Evolutionary conservation across 2,113 vertebrate genomes (phyloP), one percentile per base, ranked within the genome.

Genomic region (Trochalopteron elliotii): DNA sequence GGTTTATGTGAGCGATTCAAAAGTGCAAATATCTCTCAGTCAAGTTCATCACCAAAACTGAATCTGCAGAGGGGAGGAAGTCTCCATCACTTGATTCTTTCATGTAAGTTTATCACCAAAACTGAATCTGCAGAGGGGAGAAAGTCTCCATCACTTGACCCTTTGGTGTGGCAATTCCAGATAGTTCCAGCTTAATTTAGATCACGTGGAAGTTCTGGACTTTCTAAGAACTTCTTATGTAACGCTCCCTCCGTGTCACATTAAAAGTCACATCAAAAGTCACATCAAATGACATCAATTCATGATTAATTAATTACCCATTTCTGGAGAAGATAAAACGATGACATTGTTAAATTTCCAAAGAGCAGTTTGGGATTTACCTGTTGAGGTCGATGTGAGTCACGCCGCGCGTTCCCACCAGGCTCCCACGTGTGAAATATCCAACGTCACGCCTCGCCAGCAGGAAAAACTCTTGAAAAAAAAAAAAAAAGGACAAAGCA

Each of bases 331-430:
- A 53, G 74, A 83, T 1, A 42, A 70, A 76, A 4, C 0, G 1
- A 21, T 79, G 77, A 87, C 77, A 61, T 14, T 4, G 60, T 44
- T 40, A 11, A 27, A 94, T 93, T 94, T 92, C 92, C 94, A 8
- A 23, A 50, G 79, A 79, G 68, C 49, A 78, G 64, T 61, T 88
- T 77, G 94, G 95, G 93, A 92, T 94, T 91, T 72, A 95, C 74
- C 89, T 85, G 82, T 90, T 61, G 85, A 77, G 33, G 31, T 39
- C 8, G 0, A 9, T 0, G 1, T 42, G 87, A 94, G 67, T 96
- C 95, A 91, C 27, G 1, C 12, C 4, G 17, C 4, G 3, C 42
- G 31, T 5, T 52, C 44, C 0, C 5, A 39, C 56, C 33, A 11
- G 25, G 9, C 39, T 84, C 63, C 69, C 50, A 20, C 31, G n/a